Base-by-base conservation (phyloP, 2,888 invertebrate genomes). In the Megaustenia siamemsis region DNA sequence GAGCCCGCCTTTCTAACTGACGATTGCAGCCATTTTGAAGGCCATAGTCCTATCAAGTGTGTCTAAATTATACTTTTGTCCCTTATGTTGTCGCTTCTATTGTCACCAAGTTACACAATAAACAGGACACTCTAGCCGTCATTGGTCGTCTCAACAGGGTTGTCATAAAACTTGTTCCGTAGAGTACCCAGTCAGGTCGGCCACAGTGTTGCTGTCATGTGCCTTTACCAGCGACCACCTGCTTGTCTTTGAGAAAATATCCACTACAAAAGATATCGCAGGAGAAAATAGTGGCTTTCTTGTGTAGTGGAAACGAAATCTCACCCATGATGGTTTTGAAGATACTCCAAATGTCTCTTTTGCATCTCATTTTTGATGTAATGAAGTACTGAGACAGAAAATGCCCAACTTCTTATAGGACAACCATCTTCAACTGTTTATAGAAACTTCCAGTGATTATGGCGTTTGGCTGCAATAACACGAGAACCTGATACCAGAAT, bases 341-440 rank as follows among this genome's bases (percentile, higher is more conserved):
- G 73, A 32, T 49, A 28, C 73, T 49, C 73, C 10, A 73, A 73
- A 73, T 32, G 35, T 73, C 73, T 45, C 45, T 49, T 73, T 49
- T 32, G 49, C 73, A 49, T 73, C 21, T 32, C 73, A 43, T 32
- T 21, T 45, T 8, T 73, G 73, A 45, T 73, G 49, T 73, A 73
- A 73, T 73, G 73, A 73, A 73, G 73, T 73, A 49, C 15, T n/a
- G 73, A 49, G 69, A 49, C 73, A 73, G 73, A 32, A 0, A 49
- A 18, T 49, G 73, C 28, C 32, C 32, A 4, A 49, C 6, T 73
- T 73, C 73, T 45, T 49, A 49, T 49, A 21, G 18, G 73, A 73
- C 0, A 21, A 6, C 49, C 10, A 32, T 73, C 49, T 43, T 45
- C 73, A 24, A n/a, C 32, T 49, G 49, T 73, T 45, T 73, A 49